Base-by-base conservation (phyloP, 2,113 vertebrate genomes). In the Hippocampus mohnikei region DNA sequence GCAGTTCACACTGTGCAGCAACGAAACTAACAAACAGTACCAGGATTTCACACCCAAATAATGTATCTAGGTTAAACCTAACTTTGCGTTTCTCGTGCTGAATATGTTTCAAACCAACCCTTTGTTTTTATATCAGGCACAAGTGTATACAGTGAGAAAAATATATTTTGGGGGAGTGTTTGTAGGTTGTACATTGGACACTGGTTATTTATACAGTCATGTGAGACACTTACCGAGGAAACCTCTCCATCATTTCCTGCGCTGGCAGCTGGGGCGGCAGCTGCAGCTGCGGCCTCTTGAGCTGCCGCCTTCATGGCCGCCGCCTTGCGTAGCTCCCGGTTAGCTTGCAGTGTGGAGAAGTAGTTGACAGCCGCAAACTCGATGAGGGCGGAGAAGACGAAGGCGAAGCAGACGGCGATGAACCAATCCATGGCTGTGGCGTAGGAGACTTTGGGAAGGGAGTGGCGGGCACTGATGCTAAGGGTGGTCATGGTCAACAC, bases 331-430 rank as follows among this genome's bases (percentile, higher is more conserved):
- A 92, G 81, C 29, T 94, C 93, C 84, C 91, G 91, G 85, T 95
- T 95, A 77, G 94, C 90, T 87, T 98, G 94, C 62, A 97, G 89
- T 27, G 96, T 98, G 91, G 96, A 98, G 83, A 98, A 98, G 89
- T 98, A 98, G 90, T 98, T 98, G 89, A 98, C 96, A 61, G 96
- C 95, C 13, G 96, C 96, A 42, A 98, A 98, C 87, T 98, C 96
- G 70, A 98, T 98, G n/a, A 98, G 95, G 41, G 96, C 95, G 0
- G 96, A 97, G 88, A 98, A 98, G 84, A 97, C 96, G 11, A 98
- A 98, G 76, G 96, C 96, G 74, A 96, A 98, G 89, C 96, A 98
- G 52, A 98, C 96, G 0, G 96, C 96, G 29, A 98, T 98, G 90
- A 98, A 98, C 96, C 96, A 98, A 62, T 98, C 96, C 96, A 98